Base-by-base conservation (phyloP, 2,888 invertebrate genomes). In the Aspidiotus destructor region DNA sequence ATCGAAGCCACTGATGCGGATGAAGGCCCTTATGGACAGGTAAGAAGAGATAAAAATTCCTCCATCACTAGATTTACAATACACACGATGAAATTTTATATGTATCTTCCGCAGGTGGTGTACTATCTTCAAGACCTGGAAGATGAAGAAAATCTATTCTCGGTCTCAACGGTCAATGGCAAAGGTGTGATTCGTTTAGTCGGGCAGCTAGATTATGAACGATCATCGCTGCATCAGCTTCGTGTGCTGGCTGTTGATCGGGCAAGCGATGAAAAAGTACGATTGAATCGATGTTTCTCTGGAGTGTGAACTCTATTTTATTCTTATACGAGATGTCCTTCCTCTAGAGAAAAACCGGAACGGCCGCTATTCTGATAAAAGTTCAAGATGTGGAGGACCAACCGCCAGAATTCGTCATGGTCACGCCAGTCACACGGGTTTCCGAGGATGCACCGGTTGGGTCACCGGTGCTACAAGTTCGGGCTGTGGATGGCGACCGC, bases 21-120 rank as follows among this genome's bases (percentile, higher is more conserved):
- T 76, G 91, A 92, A 79, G 94, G 94, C 60, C 88, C 92, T 53
- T 93, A 92, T 75, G 93, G 93, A 55, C 93, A 94, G 81, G 89
- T 84, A 78, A 73, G 61, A 42, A 11, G 41, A 53, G 17, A 62
- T 16, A 15, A 57, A 57, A 5, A 57, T 16, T 15, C 5, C 28
- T 3, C 28, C 5, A 28, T 28, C 28, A 28, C 28, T 28, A 1
- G 28, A 28, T 1, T 1, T 28, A 28, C 28, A 3, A 3, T 28
- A 1, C 28, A 28, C 28, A 28, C 5, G 1, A 28, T 28, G 28
- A 28, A 1, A 28, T 28, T 55, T 48, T 60, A 58, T 17, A 17
- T 64, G 55, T 41, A 15, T 9, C 40, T 44, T 63, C 40, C 48
- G 16, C 17, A 84, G 84, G 87, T 94, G 40, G 84, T 93, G 17